Percentiles rank a stretch among this genome's conserved stretches.
phyloP scores from a whole-genome alignment of 1,140 invertebrate genomes.

The Mya arenaria region DNA sequence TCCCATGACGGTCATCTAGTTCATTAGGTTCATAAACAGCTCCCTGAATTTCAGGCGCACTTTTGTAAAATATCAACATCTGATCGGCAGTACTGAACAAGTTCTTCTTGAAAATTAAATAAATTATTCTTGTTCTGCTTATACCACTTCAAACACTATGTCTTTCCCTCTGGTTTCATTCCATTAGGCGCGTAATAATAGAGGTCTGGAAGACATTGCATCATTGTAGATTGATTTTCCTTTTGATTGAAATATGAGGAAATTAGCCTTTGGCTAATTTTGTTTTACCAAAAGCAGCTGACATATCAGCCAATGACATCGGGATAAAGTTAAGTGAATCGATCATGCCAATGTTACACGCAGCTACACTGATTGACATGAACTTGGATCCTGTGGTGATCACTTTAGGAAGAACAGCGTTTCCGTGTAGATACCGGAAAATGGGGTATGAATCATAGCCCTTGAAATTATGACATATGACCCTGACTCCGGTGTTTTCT shows the following conservation, averaged over 20 bases:
- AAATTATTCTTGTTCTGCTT: neutral
- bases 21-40: slow-evolving; percentile 12
- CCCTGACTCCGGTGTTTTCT: no score
- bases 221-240: neutral
- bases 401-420: neutral
- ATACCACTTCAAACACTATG: neutral
- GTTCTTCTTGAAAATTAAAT: neutral
- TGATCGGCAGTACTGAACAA: no score
- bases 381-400: neutral
- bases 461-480: neutral
- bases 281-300: slow-evolving; percentile 15
- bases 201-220: neutral
- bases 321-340: slow-evolving; percentile 34
- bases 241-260: slow-evolving; percentile 37
- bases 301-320: slow-evolving; percentile 14
- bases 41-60: no score
- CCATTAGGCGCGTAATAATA: neutral
- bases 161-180: neutral
- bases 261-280: slow-evolving; percentile 38
- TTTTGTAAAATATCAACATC: no score
- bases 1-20: neutral
- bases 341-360: neutral
- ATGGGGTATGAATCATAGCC: neutral
- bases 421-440: neutral
- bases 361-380: neutral